A percentile compares a stretch with the other conserved stretches of the same genome.
These are phyloP conservation scores for Babylonia areolata DNA, from an alignment of 1,140 invertebrate species.

Conservation along the genomic window DNA sequence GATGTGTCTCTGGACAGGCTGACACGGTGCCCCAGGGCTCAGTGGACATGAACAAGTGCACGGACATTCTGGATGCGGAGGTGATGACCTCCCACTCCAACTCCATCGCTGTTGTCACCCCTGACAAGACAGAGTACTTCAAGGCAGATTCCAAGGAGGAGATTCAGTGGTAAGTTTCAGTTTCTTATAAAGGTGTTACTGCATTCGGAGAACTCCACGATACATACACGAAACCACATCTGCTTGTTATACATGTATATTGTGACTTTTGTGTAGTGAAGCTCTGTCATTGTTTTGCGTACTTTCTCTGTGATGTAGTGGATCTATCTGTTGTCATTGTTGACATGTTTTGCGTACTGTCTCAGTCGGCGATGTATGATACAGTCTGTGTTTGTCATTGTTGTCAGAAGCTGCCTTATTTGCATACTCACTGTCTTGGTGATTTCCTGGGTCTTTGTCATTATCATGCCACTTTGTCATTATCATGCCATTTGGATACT, in stretches of 20 bases:
- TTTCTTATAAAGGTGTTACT: no score
- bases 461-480: no score
- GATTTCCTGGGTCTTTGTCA: no score
- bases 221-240: no score
- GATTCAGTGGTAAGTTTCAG: slow-evolving; percentile 73
- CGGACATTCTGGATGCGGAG: slow-evolving; percentile 91
- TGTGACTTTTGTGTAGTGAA: background rate
- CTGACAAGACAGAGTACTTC: slow-evolving; percentile 87
- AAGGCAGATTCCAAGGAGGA: slow-evolving; percentile 94
- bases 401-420: no score
- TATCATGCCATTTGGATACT: no score
- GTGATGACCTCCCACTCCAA: slow-evolving; percentile 91
- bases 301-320: background rate
- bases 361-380: no score
- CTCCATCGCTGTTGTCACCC: slow-evolving; percentile 90
- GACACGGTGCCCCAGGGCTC: slow-evolving; percentile 96
- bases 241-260: background rate
- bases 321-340: background rate
- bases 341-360: no score
- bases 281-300: background rate
- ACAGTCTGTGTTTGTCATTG: no score
- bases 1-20: slow-evolving; percentile 80
- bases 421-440: no score
- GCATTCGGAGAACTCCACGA: no score
- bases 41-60: slow-evolving; percentile 88